A percentile compares a stretch with the other conserved stretches of the same genome.
Evolutionary conservation across 2,113 vertebrate species (phyloP).

Genomic region (Triplophysa tibetana): DNA sequence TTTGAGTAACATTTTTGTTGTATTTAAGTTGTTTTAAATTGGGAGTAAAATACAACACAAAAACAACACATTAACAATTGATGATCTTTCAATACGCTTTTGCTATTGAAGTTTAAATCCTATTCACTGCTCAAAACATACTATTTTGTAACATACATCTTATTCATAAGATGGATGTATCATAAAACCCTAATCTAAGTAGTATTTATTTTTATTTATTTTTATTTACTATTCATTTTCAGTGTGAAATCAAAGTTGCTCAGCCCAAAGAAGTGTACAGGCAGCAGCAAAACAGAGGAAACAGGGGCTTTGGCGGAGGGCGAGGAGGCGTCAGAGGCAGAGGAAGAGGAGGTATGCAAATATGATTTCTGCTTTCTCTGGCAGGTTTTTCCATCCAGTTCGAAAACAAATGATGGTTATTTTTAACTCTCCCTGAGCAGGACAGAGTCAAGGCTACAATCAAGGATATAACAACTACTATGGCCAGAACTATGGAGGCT

Average conservation of each 20-base stretch:
- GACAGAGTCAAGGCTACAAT: conserved; percentile 86
- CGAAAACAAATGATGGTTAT: neutral
- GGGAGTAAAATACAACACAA: too few relatives aligned
- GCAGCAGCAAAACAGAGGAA: conserved; percentile 81
- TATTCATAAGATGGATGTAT: too few relatives aligned
- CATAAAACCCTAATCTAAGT: too few relatives aligned
- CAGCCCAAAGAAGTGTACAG: conserved; percentile 90
- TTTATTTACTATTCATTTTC: conserved; percentile 23
- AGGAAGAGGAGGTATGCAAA: conserved; percentile 77
- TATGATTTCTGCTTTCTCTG: neutral
- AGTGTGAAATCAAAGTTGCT: conserved; percentile 92
- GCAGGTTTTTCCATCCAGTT: neutral
- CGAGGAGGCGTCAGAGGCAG: conserved; percentile 77
- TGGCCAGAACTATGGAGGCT: conserved; percentile 88
- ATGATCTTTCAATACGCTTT: too few relatives aligned
- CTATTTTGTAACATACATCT: too few relatives aligned
- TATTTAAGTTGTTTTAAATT: too few relatives aligned
- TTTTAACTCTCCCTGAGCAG: conserved; percentile 57
- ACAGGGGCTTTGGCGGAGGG: conserved; percentile 71
- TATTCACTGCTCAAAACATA: too few relatives aligned
- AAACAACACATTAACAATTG: too few relatives aligned
- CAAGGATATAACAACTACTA: conserved; percentile 88
- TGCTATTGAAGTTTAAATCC: too few relatives aligned
- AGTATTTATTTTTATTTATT: too few relatives aligned
- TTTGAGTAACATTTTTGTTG: too few relatives aligned